These are phyloP conservation scores for Picus viridis DNA, from an alignment of 2,797 vertebrate genomes.

Conservation along the genomic window DNA sequence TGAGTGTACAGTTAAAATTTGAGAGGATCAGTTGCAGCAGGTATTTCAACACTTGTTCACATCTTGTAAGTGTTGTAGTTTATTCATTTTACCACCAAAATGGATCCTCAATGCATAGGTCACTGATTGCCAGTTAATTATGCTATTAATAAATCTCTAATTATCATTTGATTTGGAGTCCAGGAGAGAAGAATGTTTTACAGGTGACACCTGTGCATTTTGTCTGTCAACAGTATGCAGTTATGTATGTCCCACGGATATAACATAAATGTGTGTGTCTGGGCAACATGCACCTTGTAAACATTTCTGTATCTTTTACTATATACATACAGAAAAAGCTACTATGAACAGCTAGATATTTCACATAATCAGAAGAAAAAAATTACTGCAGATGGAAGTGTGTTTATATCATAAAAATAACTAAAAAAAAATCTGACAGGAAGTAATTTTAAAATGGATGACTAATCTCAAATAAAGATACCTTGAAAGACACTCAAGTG, in stretches of 20 bases:
- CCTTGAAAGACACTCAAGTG: background rate
- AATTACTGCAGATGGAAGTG: accelerated
- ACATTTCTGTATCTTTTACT: background rate
- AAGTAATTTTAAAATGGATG: background rate
- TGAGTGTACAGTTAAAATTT: accelerated
- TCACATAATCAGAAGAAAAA: background rate
- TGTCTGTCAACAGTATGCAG: background rate
- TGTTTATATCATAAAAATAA: background rate
- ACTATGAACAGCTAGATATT: background rate
- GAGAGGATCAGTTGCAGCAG: background rate
- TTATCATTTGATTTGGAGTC: background rate
- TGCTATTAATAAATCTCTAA: background rate
- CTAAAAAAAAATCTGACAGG: background rate
- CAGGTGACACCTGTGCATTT: accelerated
- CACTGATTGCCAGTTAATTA: background rate
- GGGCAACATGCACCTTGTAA: accelerated
- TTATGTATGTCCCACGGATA: background rate
- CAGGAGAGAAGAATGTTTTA: background rate
- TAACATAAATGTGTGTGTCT: background rate
- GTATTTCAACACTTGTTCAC: background rate
- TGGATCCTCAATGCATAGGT: background rate
- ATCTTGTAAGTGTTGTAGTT: background rate
- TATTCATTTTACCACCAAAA: background rate
- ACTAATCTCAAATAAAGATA: background rate
- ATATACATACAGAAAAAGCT: background rate